phyloP scores from a whole-genome alignment of 2,113 vertebrate species.

The Elaphurus davidianus region DNA sequence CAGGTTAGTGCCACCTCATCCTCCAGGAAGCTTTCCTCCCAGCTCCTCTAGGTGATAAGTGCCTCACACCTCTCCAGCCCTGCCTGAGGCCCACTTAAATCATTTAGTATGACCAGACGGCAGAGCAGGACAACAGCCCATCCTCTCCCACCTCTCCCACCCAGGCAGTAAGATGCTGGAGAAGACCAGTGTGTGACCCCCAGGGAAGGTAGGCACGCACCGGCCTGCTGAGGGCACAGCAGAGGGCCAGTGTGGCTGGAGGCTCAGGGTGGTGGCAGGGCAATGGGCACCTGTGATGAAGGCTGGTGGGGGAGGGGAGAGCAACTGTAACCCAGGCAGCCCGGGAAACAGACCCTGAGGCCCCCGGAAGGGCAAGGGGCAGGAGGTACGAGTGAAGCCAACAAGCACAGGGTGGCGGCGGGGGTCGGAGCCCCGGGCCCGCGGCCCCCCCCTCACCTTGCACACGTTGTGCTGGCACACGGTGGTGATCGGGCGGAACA shows the following conservation, averaged over 20 bases:
- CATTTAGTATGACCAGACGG: neutral
- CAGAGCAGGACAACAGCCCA: neutral
- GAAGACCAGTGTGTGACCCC: neutral
- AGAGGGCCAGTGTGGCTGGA: neutral
- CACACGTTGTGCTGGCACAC: slow-evolving; percentile 98
- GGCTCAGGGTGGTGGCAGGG: neutral
- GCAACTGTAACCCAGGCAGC: neutral
- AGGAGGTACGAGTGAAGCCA: neutral
- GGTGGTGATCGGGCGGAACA: slow-evolving; percentile 93
- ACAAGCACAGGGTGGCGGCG: neutral
- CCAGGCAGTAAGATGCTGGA: too few relatives aligned
- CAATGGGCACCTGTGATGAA: neutral
- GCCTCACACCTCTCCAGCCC: neutral
- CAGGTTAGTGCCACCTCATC: neutral
- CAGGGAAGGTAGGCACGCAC: neutral
- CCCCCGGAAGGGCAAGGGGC: neutral
- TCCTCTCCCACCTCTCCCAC: neutral
- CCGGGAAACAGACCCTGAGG: neutral
- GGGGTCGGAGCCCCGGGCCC: rapidly evolving
- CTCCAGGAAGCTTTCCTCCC: neutral
- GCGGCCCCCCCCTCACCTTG: slow-evolving; percentile 81
- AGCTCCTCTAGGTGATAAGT: neutral
- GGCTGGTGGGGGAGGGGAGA: neutral
- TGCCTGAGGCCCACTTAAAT: too few relatives aligned
- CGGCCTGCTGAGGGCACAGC: neutral